Percentiles rank a stretch among this genome's conserved stretches.
These are phyloP conservation scores for Zaprionus lachaisei DNA, from an alignment of 1,140 invertebrate genomes.

Conservation along the genomic window DNA sequence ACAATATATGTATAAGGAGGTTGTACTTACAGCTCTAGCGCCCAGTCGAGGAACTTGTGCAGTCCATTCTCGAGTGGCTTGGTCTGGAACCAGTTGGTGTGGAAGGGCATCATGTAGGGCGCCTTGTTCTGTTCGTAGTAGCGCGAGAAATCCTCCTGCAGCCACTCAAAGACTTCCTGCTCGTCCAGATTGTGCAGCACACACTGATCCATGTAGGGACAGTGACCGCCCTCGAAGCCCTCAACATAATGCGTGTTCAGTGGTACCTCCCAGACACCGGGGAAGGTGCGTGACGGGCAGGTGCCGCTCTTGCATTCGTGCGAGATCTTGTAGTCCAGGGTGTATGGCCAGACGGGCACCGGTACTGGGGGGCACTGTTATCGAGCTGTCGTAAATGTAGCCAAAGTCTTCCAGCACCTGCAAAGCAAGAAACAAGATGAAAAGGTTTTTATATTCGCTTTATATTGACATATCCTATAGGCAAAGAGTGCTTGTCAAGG, in stretches of 20 bases:
- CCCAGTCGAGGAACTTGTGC: constrained; percentile 94
- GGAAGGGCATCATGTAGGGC: constrained; percentile 97
- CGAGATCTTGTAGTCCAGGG: constrained; percentile 95
- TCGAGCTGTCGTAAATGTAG: constrained; percentile 96
- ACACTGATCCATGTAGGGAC: constrained; percentile 96
- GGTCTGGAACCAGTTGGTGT: constrained; percentile 97
- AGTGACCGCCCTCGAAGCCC: constrained; percentile 95
- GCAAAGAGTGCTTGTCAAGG: no score
- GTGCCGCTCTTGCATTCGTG: constrained; percentile 96
- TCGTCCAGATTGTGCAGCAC: constrained; percentile 95
- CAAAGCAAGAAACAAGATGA: not conserved
- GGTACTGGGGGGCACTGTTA: constrained; percentile 92
- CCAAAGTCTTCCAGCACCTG: constrained; percentile 95
- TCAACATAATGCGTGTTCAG: constrained; percentile 96
- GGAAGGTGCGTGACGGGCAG: constrained; percentile 95
- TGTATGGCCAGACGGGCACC: constrained; percentile 97
- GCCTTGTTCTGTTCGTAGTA: constrained; percentile 95
- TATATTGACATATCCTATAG: no score
- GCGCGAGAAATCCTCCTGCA: constrained; percentile 95
- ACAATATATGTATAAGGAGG: not conserved
- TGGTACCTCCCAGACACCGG: constrained; percentile 97
- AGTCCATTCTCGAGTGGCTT: constrained; percentile 93
- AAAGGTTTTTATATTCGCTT: not conserved
- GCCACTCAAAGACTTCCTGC: constrained; percentile 94
- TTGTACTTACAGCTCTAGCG: constrained; percentile 89